Base-by-base conservation (phyloP, 1,140 invertebrate genomes). In the Heliconius himera region DNA sequence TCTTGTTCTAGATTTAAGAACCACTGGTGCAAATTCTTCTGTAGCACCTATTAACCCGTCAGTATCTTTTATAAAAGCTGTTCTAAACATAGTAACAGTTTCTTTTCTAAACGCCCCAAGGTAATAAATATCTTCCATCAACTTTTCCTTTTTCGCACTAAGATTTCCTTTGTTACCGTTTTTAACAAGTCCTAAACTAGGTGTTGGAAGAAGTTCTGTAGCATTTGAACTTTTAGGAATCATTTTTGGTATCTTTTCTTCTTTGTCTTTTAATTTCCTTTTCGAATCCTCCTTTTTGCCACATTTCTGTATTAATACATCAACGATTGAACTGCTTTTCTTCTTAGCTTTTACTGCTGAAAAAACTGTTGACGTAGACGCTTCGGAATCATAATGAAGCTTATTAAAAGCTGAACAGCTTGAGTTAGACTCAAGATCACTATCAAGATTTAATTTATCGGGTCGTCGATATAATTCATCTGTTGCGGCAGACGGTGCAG, bases 1-100 rank as follows among this genome's bases (percentile, higher is more conserved):
- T 83, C 97, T 95, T 8, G 97, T 97, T 82, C 97, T 94, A 36
- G 96, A 96, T 85, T 97, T 96, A 71, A 97, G 87, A 22, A 97
- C 96, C 29, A 97, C 95, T 0, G 97, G 96, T 13, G 96, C 96
- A 85, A 97, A 97, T 79, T 95, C 95, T 90, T 95, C 95, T 60
- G 94, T 95, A 77, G 95, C 93, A 83, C 94, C 95, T 76, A 95
- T 92, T 74, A 95, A 89, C 41, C 93, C 95, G 84, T 95, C 95
- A 78, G 93, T 96, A 89, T 96, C 96, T 85, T 96, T 96, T 60
- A 96, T 96, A 88, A 97, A 97, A 26, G 96, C 96, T 83, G 96
- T 95, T 81, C 96, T 95, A 90, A 96, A 97, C 82, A 96, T 96
- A 77, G 96, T 95, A 9, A 97, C 95, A 22, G 96, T 97, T 85